Percentiles rank a stretch among this genome's conserved stretches.
Evolutionary conservation across 2,888 invertebrate genomes (phyloP).

Genomic region (Acronicta aceris): DNA sequence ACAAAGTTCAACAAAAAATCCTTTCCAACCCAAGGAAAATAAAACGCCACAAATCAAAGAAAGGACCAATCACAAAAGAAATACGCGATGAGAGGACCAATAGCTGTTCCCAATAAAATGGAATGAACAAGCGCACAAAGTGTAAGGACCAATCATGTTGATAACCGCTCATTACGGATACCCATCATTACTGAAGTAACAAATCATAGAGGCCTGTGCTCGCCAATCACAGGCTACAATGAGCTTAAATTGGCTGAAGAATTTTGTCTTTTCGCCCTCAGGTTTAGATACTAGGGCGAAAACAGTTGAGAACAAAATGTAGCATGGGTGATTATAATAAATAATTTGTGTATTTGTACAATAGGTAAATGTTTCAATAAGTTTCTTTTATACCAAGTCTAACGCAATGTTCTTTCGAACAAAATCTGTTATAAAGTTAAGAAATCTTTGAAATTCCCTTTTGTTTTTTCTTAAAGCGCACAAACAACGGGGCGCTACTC

Average conservation of each 20-base stretch:
- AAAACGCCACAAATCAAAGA: slow-evolving; percentile 25
- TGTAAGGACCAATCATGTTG: slow-evolving; percentile 48
- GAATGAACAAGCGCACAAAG: slow-evolving; percentile 36
- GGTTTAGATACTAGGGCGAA: background rate
- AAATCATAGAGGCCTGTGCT: slow-evolving; percentile 39
- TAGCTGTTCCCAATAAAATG: slow-evolving; percentile 31
- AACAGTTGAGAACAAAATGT: too few species aligned
- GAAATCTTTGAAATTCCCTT: background rate
- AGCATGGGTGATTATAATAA: too few species aligned
- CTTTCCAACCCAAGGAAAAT: slow-evolving; percentile 12
- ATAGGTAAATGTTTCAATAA: too few species aligned
- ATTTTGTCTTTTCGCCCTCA: slow-evolving; percentile 12
- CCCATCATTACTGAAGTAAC: slow-evolving; percentile 44
- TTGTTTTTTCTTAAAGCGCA: slow-evolving; percentile 36
- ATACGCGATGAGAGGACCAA: slow-evolving; percentile 27
- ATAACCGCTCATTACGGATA: slow-evolving; percentile 35
- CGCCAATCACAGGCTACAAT: slow-evolving; percentile 39
- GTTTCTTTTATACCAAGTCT: too few species aligned
- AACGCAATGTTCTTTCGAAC: background rate
- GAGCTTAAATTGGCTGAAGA: slow-evolving; percentile 4
- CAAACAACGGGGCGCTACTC: slow-evolving; percentile 7
- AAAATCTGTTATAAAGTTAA: background rate
- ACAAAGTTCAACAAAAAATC: background rate
- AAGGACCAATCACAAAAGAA: slow-evolving; percentile 36
- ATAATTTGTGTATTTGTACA: too few species aligned